Conservation (phyloP, 2,888 invertebrate genomes). For the Melipona bicolor region DNA sequence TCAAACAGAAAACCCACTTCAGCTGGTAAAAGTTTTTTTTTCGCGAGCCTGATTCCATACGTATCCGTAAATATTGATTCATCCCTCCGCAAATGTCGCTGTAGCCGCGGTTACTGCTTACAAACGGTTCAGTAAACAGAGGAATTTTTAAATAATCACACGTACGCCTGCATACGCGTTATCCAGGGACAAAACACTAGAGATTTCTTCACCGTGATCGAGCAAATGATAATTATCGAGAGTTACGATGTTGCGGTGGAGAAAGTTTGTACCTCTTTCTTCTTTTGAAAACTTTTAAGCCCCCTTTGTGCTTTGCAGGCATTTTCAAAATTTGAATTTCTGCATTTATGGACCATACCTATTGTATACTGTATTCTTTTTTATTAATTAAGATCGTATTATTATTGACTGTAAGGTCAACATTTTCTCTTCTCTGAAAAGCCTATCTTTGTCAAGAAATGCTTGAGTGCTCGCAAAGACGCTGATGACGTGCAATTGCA, state of each 20-base stretch:
- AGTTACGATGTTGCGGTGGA: background rate
- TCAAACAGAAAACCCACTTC: conserved; percentile 32
- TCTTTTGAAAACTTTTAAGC: too few species aligned
- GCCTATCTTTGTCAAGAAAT: background rate
- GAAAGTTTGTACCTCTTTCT: too few species aligned
- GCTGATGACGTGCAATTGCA: too few species aligned
- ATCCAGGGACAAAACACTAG: too few species aligned
- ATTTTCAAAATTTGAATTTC: background rate
- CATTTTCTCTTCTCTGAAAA: background rate
- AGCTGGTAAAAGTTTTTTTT: conserved; percentile 7
- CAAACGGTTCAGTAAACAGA: background rate
- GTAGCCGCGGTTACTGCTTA: background rate
- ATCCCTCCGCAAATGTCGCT: conserved; percentile 20
- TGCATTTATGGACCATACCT: background rate
- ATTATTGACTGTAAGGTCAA: background rate
- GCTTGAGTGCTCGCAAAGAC: too few species aligned
- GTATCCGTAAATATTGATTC: conserved; percentile 43
- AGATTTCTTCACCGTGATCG: too few species aligned
- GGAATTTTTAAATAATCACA: background rate
- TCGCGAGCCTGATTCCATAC: conserved; percentile 11
- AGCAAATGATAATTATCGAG: background rate
- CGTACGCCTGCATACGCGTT: background rate
- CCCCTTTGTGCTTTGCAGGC: background rate
- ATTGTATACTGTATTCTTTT: too few species aligned
- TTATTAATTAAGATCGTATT: background rate